Evolutionary conservation across 2,888 invertebrate genomes (phyloP).

Genomic region (Acrocyrtus sp.): DNA sequence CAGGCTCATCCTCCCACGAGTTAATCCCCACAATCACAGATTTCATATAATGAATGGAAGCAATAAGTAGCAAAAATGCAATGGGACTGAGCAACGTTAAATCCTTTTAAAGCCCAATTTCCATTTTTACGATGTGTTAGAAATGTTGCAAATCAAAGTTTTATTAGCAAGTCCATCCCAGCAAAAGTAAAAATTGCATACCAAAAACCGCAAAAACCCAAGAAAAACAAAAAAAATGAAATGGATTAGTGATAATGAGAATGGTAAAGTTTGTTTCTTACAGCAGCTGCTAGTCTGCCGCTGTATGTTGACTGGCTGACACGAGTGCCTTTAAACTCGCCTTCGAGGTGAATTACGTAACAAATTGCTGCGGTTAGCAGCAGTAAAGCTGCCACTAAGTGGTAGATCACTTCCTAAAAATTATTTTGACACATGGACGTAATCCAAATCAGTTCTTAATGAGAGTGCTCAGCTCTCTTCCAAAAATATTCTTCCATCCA

Average conservation of each 20-base stretch:
- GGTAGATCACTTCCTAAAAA: constrained; percentile 84
- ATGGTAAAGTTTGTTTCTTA: constrained; percentile 67
- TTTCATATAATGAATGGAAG: constrained; percentile 61
- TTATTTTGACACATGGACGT: constrained; percentile 8
- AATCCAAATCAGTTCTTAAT: neutral
- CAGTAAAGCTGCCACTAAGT: constrained; percentile 78
- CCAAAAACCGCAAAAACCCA: constrained; percentile 27
- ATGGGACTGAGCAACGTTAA: constrained; percentile 60
- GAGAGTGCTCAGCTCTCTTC: too few relatives aligned
- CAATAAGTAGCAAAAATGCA: constrained; percentile 63
- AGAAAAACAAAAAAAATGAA: constrained; percentile 49
- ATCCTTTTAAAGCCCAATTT: constrained; percentile 58
- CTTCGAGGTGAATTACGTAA: constrained; percentile 74
- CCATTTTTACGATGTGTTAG: neutral
- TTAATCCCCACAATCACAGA: constrained; percentile 60
- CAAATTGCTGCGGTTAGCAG: constrained; percentile 78
- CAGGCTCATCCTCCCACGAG: constrained; percentile 43
- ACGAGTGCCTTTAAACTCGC: constrained; percentile 65
- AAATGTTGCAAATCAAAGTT: too few relatives aligned
- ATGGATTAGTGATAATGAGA: neutral
- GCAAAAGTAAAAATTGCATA: too few relatives aligned
- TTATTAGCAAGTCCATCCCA: too few relatives aligned
- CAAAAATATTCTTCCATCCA: neutral
- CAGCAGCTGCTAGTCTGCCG: constrained; percentile 77
- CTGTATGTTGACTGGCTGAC: constrained; percentile 69